phyloP scores from a whole-genome alignment of 2,797 vertebrate species.

The Platyrinchus mystaceus region DNA sequence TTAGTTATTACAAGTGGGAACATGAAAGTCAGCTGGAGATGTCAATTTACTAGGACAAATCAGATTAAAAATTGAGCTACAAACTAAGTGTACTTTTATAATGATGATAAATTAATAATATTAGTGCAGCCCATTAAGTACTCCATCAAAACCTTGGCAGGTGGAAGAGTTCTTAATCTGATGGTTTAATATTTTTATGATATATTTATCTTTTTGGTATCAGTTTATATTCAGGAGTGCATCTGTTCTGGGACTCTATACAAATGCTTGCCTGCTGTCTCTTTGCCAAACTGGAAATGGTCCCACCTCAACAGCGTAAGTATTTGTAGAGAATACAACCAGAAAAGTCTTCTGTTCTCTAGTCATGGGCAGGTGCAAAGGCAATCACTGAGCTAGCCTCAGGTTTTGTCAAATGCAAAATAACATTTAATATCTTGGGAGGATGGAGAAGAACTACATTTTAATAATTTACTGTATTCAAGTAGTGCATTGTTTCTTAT shows the following conservation, averaged over 20 bases:
- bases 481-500: neutral
- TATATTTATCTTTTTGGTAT: neutral
- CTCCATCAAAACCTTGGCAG: neutral
- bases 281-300: neutral
- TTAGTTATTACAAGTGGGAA: neutral
- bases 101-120: slow-evolving; percentile 28
- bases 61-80: neutral
- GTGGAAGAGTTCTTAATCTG: slow-evolving; percentile 13
- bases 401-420: slow-evolving; percentile 39
- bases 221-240: neutral
- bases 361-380: neutral
- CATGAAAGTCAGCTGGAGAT: neutral
- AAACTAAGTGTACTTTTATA: slow-evolving; percentile 12
- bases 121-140: neutral
- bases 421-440: slow-evolving; percentile 15
- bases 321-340: neutral
- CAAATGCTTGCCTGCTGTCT: slow-evolving; percentile 21
- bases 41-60: neutral
- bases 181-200: neutral
- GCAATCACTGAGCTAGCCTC: neutral
- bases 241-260: slow-evolving; percentile 24
- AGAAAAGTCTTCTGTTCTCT: neutral
- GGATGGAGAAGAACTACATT: neutral
- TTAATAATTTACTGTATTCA: neutral
- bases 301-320: neutral